Evolutionary conservation across 30 jellyfish, hydroid and myxozoan species (phyloP).

Genomic region (Nemopilema nomurai): DNA sequence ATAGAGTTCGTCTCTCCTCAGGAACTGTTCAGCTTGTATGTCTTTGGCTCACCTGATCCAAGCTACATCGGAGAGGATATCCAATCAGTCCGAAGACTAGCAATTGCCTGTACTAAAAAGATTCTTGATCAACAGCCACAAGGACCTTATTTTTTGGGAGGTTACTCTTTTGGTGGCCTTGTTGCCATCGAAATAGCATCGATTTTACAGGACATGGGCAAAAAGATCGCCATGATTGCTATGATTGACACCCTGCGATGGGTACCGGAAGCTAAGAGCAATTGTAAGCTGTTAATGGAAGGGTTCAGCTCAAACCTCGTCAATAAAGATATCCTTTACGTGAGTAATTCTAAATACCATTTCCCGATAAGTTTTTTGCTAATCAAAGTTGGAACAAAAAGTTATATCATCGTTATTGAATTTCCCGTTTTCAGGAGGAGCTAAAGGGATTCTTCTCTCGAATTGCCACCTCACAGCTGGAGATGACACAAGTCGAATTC

Average conservation of each 20-base stretch:
- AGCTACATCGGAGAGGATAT: conserved; percentile 50
- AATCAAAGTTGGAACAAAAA: too few relatives aligned
- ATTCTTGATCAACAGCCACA: conserved; percentile 12
- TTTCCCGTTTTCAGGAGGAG: conserved; percentile 20
- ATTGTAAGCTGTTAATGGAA: conserved; percentile 15
- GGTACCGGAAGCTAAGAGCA: conserved; percentile 32
- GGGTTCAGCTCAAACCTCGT: not conserved
- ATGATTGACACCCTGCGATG: conserved; percentile 52
- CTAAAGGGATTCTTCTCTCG: conserved; percentile 16
- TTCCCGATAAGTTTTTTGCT: too few relatives aligned
- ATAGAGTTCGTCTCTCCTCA: not conserved
- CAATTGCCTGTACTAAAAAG: conserved; percentile 43
- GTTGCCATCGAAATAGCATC: conserved; percentile 58
- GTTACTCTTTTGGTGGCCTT: conserved; percentile 61
- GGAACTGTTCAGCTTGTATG: conserved; percentile 52
- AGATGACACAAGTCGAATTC: conserved; percentile 22
- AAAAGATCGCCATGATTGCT: conserved; percentile 29
- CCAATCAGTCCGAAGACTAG: conserved; percentile 35
- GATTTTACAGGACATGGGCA: conserved; percentile 32
- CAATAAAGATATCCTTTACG: not conserved
- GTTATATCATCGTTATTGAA: too few relatives aligned
- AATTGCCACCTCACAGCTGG: conserved; percentile 44
- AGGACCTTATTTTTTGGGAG: conserved; percentile 70
- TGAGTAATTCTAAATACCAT: not conserved
- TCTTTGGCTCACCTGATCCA: conserved; percentile 67